Base-by-base conservation (phyloP, 2,888 invertebrate genomes). In the Drosophila paramelanica region DNA sequence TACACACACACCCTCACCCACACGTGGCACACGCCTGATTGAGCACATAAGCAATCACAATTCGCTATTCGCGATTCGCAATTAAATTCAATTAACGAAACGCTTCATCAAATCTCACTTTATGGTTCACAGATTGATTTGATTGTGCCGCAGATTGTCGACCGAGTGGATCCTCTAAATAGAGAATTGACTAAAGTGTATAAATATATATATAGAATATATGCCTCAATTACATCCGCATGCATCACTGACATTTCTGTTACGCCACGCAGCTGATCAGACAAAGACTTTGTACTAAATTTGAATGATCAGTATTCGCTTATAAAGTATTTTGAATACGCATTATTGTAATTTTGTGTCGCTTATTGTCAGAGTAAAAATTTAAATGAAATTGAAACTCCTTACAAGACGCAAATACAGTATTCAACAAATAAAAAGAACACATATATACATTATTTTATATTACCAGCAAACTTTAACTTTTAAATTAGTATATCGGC, bases 81-180 rank as follows among this genome's bases (percentile, higher is more conserved):
- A 36, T 64, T 43, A 45, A 60, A 73, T 50, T 55, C 74, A 77
- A 79, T 85, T 77, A 64, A 51, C 41, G 58, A 58, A 23, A 77
- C 77, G 86, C 72, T 56, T 42, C 67, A 68, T 70, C 74, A 55
- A 67, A 46, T 52, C 13, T 13, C 31, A 36, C 49, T 61, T 25
- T 45, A 68, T 68, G 73, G 64, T 64, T 73, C 49, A 73, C 46
- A 68, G 74, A 73, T 73, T 41, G 69, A 31, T 50, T 58, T 60
- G 77, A 71, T 67, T 56, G 59, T 8, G 45, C 13, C 33, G 31
- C 39, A 60, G 66, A 33, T 55, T 27, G 68, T 39, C 23, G 23
- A 23, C 23, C 23, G 23, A 23, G 23, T 23, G 23, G 23, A 23
- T 23, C 23, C 23, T 23, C 25, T 31, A 38, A 10, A 23, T 45